Evolutionary conservation across 1,140 invertebrate genomes (phyloP).

Genomic region (Bombus waltoni): DNA sequence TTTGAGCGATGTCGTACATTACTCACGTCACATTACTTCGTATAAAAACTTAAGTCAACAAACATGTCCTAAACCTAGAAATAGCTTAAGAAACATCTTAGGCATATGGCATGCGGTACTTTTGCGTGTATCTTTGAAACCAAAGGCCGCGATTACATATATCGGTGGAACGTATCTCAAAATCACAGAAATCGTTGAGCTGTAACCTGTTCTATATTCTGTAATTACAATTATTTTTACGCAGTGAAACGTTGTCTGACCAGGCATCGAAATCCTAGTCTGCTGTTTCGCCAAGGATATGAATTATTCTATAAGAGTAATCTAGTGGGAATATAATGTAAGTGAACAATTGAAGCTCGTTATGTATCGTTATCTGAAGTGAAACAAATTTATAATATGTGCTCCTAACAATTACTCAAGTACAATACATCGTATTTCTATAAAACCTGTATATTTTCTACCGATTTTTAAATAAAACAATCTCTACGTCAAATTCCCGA

Average conservation of each 20-base stretch:
- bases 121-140: too few relatives aligned
- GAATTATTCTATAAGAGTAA: background rate
- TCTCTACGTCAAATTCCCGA: background rate
- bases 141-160: too few relatives aligned
- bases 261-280: conserved; percentile 37
- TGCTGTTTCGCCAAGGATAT: background rate
- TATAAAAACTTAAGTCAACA: too few relatives aligned
- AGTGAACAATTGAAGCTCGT: background rate
- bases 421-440: background rate
- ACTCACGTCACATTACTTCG: too few relatives aligned
- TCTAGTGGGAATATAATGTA: background rate
- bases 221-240: background rate
- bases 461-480: conserved; percentile 11
- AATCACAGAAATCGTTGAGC: background rate
- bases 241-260: background rate
- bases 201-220: background rate
- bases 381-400: conserved; percentile 24
- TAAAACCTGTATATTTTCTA: conserved; percentile 23
- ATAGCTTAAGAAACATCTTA: too few relatives aligned
- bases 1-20: too few relatives aligned
- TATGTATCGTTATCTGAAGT: background rate
- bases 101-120: too few relatives aligned
- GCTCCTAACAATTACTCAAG: background rate
- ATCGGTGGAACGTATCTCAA: background rate
- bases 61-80: too few relatives aligned